Base-by-base conservation (phyloP, 2,113 vertebrate genomes). In the Syngnathus floridae region DNA sequence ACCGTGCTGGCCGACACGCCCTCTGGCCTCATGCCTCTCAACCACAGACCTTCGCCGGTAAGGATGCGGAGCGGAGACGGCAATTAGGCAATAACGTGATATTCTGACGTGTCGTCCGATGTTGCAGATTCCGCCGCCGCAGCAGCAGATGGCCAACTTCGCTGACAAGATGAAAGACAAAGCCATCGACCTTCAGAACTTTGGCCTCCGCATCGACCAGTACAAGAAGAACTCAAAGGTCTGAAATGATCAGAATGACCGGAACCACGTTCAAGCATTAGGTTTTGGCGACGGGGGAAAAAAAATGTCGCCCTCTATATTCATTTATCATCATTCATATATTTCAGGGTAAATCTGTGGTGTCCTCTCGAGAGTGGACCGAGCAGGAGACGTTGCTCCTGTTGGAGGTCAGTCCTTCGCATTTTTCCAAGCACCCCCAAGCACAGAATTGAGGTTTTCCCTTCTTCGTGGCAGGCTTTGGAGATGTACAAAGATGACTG, bases 401-500 rank as follows among this genome's bases (percentile, higher is more conserved):
- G 5, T 71, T 99, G 0, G 95, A 98, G 90, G 95, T 97, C 79
- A 94, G 81, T 66, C 31, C 40, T 21, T 26, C 14, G 1, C 11
- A 26, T 52, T 19, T 37, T 4, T 31, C 19, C 1, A 31, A 37
- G 31, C 16, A 16, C 7, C 12, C 4, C 31, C 6, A 38, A 35
- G 17, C 35, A 37, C 10, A 35, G 22, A 12, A 31, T 55, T 31
- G 26, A 31, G 26, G 26, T 31, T 31, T 31, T 31, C 26, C 26
- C 26, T 31, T 31, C 26, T 31, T 31, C n/a, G 1, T 4, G 54
- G 9, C 77, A 98, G 96, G 97, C 95, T 0, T 84, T 98, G 75
- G 97, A 98, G 87, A 98, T 99, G 95, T 98, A 91, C 85, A 99
- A 98, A 79, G 96, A 99, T 1, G 96, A 99, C 87, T 98, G 97